Percentiles rank a stretch among this genome's conserved stretches.
Conservation (phyloP, 2,888 invertebrate species). For the Pachliopta kotzebuea region DNA sequence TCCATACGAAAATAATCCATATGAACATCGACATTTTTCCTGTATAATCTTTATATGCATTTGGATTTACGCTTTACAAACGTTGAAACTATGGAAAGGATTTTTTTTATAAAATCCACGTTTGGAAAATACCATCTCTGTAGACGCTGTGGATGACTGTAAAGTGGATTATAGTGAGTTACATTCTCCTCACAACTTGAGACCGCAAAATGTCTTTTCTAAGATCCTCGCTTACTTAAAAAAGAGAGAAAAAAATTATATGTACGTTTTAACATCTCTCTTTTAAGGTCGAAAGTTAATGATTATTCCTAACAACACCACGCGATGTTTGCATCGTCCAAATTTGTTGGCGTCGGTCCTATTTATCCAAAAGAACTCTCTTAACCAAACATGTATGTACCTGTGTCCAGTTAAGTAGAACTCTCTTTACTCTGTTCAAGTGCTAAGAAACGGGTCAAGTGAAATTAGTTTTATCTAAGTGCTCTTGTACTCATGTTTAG, state of each 20-base stretch:
- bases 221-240: no score
- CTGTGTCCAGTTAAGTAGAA: slow-evolving; percentile 8
- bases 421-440: slow-evolving; percentile 1
- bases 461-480: slow-evolving; percentile 39
- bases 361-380: slow-evolving; percentile 46
- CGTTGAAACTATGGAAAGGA: slow-evolving; percentile 24
- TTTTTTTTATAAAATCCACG: slow-evolving; percentile 12
- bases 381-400: slow-evolving; percentile 5
- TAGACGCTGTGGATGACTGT: no score
- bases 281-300: slow-evolving; percentile 33
- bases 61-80: slow-evolving; percentile 5
- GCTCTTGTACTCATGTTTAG: slow-evolving; percentile 60
- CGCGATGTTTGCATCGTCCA: slow-evolving; percentile 53
- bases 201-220: no score
- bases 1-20: slow-evolving; percentile 13
- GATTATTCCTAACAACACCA: slow-evolving; percentile 62
- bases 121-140: no score
- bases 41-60: slow-evolving; percentile 21
- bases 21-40: slow-evolving; percentile 12
- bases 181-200: no score
- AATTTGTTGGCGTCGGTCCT: slow-evolving; percentile 46
- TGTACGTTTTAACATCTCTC: no score
- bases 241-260: no score
- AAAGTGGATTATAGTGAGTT: no score
- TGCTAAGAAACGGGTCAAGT: slow-evolving; percentile 36